Evolutionary conservation across 1,140 invertebrate species (phyloP).

Genomic region (Drosophila mayri): DNA sequence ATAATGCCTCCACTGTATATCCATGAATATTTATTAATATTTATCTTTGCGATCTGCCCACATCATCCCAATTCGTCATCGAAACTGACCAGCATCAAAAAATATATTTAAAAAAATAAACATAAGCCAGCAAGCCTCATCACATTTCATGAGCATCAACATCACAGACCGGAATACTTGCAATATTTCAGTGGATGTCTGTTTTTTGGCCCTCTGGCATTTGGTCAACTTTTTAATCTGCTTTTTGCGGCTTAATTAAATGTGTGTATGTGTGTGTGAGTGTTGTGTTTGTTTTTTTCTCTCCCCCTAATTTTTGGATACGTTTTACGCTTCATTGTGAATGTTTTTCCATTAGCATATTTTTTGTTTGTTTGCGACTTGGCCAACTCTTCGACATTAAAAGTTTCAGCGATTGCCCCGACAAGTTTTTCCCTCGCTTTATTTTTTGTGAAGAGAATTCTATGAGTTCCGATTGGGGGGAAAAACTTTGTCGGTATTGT

Average conservation of each 20-base stretch:
- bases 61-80: slow-evolving; percentile 64
- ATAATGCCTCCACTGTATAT: neutral
- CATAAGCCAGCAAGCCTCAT: slow-evolving; percentile 4
- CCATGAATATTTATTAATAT: slow-evolving; percentile 22
- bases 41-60: slow-evolving; percentile 51
- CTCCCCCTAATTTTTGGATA: slow-evolving; percentile 37
- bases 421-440: slow-evolving; percentile 36
- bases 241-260: slow-evolving; percentile 58
- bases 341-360: slow-evolving; percentile 42
- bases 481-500: slow-evolving; percentile 54
- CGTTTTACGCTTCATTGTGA: slow-evolving; percentile 69
- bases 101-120: neutral
- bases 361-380: slow-evolving; percentile 44
- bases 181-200: slow-evolving; percentile 33
- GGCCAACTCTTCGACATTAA: slow-evolving; percentile 55
- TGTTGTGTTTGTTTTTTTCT: neutral
- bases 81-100: slow-evolving; percentile 35
- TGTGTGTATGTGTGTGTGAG: slow-evolving; percentile 7
- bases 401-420: slow-evolving; percentile 41
- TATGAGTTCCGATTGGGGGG: slow-evolving; percentile 17
- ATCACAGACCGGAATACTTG: slow-evolving; percentile 32
- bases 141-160: slow-evolving; percentile 35
- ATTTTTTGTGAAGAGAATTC: slow-evolving; percentile 14
- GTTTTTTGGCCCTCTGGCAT: slow-evolving; percentile 52
- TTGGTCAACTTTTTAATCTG: slow-evolving; percentile 68